phyloP scores from a whole-genome alignment of 2,113 vertebrate genomes.

The Emydura subglobosa region DNA sequence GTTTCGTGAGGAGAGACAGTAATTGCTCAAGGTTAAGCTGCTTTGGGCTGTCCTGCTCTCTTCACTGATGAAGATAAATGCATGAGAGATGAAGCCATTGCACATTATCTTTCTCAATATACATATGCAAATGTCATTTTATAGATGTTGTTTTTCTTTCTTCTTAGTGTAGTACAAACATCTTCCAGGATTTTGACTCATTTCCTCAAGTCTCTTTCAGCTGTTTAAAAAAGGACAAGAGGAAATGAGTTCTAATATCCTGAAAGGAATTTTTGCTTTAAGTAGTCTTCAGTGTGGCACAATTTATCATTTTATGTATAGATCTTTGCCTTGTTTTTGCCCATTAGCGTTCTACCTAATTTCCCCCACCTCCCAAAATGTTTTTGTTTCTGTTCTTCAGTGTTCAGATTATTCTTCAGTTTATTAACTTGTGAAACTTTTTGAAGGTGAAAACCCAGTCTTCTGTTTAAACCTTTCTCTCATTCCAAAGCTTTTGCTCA shows the following conservation, averaged over 20 bases:
- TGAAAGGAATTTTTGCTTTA: slow-evolving; percentile 54
- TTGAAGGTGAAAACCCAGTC: neutral
- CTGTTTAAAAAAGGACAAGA: slow-evolving; percentile 76
- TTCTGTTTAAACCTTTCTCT: neutral
- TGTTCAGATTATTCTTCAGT: neutral
- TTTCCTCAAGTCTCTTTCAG: slow-evolving; percentile 81
- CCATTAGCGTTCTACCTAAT: neutral
- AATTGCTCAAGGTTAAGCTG: slow-evolving; percentile 59
- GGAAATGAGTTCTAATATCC: slow-evolving; percentile 78
- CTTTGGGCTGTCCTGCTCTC: slow-evolving; percentile 8
- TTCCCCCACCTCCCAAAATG: neutral
- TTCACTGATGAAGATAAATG: neutral
- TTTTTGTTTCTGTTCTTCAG: neutral
- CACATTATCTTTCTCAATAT: slow-evolving; percentile 36
- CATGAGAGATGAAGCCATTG: neutral
- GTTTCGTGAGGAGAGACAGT: slow-evolving; percentile 4
- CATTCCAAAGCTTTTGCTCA: neutral
- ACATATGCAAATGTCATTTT: slow-evolving; percentile 46
- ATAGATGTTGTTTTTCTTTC: slow-evolving; percentile 81
- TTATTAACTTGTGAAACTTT: neutral
- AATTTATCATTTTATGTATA: slow-evolving; percentile 11
- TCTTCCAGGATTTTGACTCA: slow-evolving; percentile 85
- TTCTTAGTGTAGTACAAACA: slow-evolving; percentile 69
- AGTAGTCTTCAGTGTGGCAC: neutral
- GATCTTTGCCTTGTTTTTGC: neutral